Evolutionary conservation across 2,888 invertebrate species (phyloP), one percentile per base, ranked within the genome.

Genomic region (Scaptomyza flava): DNA sequence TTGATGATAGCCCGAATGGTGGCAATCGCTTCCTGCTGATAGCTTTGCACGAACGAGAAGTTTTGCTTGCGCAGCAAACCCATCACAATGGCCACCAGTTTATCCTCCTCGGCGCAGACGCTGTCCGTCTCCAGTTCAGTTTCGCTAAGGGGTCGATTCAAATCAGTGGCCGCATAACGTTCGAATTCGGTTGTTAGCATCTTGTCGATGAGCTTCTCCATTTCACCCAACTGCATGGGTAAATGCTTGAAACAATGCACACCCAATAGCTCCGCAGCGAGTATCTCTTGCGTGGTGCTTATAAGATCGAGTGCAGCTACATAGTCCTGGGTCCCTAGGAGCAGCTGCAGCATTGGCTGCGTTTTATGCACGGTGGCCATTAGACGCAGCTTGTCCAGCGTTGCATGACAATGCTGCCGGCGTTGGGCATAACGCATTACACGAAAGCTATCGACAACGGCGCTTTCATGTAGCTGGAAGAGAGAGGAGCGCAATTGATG

Each of bases 361-460:
- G 99, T 99, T 93, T 99, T 99, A 91, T 98, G 96, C 8, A 99
- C 98, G 4, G 98, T 98, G 7, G 96, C 95, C 96, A 99, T 98
- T 63, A 98, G 92, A 90, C 97, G 97, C 47, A 99, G 92, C 84
- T 96, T 94, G 80, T 96, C 95, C 88, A 95, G 93, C 2, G 96
- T 94, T 89, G 94, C 92, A 51, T 93, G 92, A 63, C 95, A 93
- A 90, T 96, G 96, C 45, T 93, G 93, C 72, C 94, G 93, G 2
- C 94, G 94, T 87, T 94, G 93, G 30, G 95, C 95, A 68, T 95
- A 93, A 42, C 95, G 95, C 80, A 98, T 93, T 80, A 98, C 94
- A 82, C 95, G 94, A 72, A 98, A 93, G 30, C 98, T 96, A 87
- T 96, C 95, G 81, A 94, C 94, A 27, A 98, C 97, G 77, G 97